These are phyloP conservation scores for Pachyramphus minor DNA, from an alignment of 2,113 vertebrate genomes.

Conservation along the genomic window DNA sequence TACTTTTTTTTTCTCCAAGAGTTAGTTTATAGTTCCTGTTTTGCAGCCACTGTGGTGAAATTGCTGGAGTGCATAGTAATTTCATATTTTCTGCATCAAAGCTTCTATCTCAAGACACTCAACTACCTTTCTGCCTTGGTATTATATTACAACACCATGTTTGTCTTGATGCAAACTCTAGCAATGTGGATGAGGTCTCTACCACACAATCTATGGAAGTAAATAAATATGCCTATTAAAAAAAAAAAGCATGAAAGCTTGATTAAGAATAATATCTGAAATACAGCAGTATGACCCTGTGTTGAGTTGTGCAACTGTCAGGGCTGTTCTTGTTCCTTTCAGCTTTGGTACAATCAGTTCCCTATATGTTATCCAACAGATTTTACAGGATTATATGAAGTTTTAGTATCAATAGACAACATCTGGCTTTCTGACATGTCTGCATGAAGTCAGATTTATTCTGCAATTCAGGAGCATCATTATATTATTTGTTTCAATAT, in stretches of 20 bases:
- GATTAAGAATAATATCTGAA: neutral
- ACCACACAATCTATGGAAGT: neutral
- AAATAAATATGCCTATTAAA: neutral
- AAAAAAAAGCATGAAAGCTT: neutral
- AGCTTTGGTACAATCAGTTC: neutral
- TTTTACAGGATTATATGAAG: constrained; percentile 4
- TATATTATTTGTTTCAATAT: constrained; percentile 7
- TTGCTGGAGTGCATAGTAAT: neutral
- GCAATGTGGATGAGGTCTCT: neutral
- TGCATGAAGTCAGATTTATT: neutral
- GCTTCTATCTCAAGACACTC: neutral
- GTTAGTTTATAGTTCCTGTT: neutral
- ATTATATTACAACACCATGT: neutral
- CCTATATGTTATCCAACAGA: neutral
- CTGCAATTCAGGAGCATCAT: neutral
- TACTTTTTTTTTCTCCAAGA: neutral
- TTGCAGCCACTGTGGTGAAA: neutral
- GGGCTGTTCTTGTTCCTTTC: neutral
- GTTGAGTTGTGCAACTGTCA: neutral
- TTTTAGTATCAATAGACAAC: neutral
- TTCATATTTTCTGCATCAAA: neutral
- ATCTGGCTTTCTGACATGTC: neutral
- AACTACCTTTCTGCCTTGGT: neutral
- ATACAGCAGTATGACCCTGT: neutral
- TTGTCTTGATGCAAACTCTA: neutral